Conservation (phyloP, 2,888 invertebrate species). For the Ellobium chinense region DNA sequence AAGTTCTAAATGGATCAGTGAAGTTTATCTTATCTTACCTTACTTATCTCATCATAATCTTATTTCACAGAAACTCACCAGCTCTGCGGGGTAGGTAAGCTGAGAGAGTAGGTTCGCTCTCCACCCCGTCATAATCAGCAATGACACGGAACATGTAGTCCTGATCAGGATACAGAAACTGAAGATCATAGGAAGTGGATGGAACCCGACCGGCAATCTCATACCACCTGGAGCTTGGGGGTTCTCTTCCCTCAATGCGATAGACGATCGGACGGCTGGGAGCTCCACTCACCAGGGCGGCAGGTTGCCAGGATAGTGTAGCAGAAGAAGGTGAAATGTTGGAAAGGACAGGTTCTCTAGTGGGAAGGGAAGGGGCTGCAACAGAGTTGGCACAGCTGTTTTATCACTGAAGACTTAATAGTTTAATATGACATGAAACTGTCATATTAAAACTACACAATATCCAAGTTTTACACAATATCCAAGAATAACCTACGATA, state of each 20-base stretch:
- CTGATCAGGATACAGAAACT: conserved; percentile 79
- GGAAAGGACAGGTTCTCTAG: conserved; percentile 92
- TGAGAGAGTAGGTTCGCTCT: conserved; percentile 95
- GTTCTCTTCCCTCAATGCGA: conserved; percentile 90
- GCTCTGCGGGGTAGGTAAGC: conserved; percentile 69
- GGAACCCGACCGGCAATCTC: conserved; percentile 65
- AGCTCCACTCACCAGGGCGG: conserved; percentile 87
- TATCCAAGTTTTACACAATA: too few relatives aligned
- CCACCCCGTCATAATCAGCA: conserved; percentile 96
- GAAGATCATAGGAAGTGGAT: conserved; percentile 58
- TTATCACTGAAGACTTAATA: too few relatives aligned
- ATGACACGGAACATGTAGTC: conserved; percentile 97
- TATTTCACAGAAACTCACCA: conserved; percentile 57
- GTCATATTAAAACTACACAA: too few relatives aligned
- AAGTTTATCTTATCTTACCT: too few relatives aligned
- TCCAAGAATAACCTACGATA: too few relatives aligned
- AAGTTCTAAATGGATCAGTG: too few relatives aligned
- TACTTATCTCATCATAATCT: too few relatives aligned
- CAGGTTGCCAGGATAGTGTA: conserved; percentile 96
- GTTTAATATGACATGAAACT: too few relatives aligned
- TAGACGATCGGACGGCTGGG: conserved; percentile 90
- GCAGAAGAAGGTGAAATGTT: conserved; percentile 95
- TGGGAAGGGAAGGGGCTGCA: conserved; percentile 58
- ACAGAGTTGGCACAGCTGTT: too few relatives aligned
- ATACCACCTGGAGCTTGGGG: conserved; percentile 73